Percentiles rank a stretch among this genome's conserved stretches.
These are phyloP conservation scores for Cheirogaleus major DNA, from an alignment of 2,797 vertebrate species.

Conservation along the genomic window DNA sequence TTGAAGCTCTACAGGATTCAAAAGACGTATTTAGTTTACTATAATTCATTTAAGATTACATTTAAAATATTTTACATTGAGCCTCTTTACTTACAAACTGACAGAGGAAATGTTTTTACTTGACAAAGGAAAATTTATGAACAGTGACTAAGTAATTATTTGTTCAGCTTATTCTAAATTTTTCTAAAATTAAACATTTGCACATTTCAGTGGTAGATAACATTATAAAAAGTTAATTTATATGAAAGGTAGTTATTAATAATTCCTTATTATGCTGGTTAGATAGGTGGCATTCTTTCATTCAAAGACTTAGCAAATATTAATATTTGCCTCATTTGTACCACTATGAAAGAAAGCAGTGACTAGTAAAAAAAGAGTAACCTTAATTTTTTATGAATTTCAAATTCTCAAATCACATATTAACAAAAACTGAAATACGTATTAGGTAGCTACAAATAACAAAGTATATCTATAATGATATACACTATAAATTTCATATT, in stretches of 20 bases:
- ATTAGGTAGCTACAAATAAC: not conserved
- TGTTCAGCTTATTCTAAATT: not conserved
- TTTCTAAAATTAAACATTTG: not conserved
- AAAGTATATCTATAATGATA: not conserved
- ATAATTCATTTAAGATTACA: not conserved
- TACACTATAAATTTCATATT: not conserved
- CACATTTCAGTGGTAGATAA: not conserved
- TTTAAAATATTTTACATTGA: slow-evolving; percentile 5
- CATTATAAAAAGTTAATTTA: not conserved
- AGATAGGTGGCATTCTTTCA: slow-evolving; percentile 1
- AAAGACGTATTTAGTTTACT: not conserved
- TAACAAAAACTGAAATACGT: not conserved
- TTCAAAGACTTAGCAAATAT: not conserved
- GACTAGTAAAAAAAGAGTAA: not conserved
- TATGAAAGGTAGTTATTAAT: not conserved
- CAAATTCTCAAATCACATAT: not conserved
- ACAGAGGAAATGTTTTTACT: not conserved
- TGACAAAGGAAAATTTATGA: not conserved
- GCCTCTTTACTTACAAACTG: not conserved
- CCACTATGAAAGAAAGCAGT: not conserved
- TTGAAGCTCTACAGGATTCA: not conserved
- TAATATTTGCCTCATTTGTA: not conserved
- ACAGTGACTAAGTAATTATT: not conserved
- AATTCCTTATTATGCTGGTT: not conserved
- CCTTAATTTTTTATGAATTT: not conserved